Conservation (phyloP, 2,888 invertebrate species). For the Amblyjoppa fuscipennis region DNA sequence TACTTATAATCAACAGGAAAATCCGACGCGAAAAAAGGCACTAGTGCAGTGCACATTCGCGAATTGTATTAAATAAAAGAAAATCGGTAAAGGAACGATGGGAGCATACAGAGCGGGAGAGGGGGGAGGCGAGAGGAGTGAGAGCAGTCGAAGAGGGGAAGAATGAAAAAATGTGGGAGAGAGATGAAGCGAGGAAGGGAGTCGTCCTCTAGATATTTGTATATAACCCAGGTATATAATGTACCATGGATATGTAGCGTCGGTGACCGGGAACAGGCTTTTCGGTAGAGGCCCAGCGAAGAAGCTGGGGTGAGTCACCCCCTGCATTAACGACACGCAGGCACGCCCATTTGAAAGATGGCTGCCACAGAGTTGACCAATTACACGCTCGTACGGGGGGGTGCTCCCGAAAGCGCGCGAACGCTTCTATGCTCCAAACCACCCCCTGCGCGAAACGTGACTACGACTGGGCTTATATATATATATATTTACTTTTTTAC, state of each 20-base stretch:
- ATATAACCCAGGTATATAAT: constrained; percentile 13
- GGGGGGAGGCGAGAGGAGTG: constrained; percentile 35
- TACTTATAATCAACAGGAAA: neutral
- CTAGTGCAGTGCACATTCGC: constrained; percentile 46
- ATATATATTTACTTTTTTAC: constrained; percentile 62
- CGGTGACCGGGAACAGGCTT: constrained; percentile 69
- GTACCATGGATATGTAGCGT: constrained; percentile 32
- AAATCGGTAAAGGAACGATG: constrained; percentile 31
- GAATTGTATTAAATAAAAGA: constrained; percentile 35
- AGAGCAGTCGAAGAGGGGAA: constrained; percentile 53
- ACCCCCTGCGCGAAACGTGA: constrained; percentile 64
- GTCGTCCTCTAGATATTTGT: constrained; percentile 52
- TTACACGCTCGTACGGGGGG: constrained; percentile 75
- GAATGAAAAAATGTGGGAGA: constrained; percentile 53
- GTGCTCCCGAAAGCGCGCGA: constrained; percentile 80
- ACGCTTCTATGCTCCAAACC: constrained; percentile 63
- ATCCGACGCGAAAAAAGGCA: neutral
- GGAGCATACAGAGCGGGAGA: constrained; percentile 38
- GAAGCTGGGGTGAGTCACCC: constrained; percentile 81
- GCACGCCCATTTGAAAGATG: constrained; percentile 82
- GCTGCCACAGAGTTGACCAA: constrained; percentile 80
- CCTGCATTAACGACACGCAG: constrained; percentile 76
- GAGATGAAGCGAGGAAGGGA: constrained; percentile 66
- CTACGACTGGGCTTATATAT: constrained; percentile 54
- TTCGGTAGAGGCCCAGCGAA: constrained; percentile 63